These are phyloP conservation scores for Exaiptasia diaphana DNA, from an alignment of 64 coral and sea anemone genomes.

Conservation along the genomic window DNA sequence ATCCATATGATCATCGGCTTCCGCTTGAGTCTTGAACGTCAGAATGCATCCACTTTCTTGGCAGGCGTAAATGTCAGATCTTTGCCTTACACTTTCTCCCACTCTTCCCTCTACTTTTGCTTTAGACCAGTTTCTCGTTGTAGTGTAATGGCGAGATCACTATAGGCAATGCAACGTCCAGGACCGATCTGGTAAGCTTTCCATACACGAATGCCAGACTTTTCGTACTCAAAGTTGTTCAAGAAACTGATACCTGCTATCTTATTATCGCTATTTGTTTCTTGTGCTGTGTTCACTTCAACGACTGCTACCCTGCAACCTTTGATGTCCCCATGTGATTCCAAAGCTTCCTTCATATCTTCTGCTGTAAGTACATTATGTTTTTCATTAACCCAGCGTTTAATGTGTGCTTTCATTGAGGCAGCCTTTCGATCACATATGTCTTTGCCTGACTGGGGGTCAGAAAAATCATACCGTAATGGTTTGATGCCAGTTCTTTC, in stretches of 20 bases:
- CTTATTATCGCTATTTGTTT: constrained; percentile 3
- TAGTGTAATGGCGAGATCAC: neutral
- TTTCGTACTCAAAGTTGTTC: constrained; percentile 50
- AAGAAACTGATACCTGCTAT: constrained; percentile 31
- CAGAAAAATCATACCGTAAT: constrained; percentile 11
- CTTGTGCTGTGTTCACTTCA: constrained; percentile 21
- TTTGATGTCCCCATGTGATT: constrained; percentile 48
- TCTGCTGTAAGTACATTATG: constrained; percentile 22
- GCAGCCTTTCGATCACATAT: neutral
- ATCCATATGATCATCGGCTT: constrained; percentile 49
- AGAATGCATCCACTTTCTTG: constrained; percentile 39
- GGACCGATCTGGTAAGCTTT: constrained; percentile 9
- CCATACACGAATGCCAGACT: constrained; percentile 40
- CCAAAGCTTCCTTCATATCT: constrained; percentile 35
- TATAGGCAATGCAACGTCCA: constrained; percentile 10
- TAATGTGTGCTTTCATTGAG: constrained; percentile 14
- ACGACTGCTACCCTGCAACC: constrained; percentile 44
- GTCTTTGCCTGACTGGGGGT: constrained; percentile 9
- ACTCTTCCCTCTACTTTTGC: neutral
- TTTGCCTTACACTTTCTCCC: constrained; percentile 10
- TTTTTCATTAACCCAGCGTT: constrained; percentile 37
- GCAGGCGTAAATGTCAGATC: constrained; percentile 30
- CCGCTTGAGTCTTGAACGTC: constrained; percentile 30
- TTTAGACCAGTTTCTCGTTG: constrained; percentile 40
- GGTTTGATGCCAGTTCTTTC: neutral